Evolutionary conservation across 2,888 invertebrate genomes (phyloP), one percentile per base, ranked within the genome.

Genomic region (Ophonus ardosiacus): DNA sequence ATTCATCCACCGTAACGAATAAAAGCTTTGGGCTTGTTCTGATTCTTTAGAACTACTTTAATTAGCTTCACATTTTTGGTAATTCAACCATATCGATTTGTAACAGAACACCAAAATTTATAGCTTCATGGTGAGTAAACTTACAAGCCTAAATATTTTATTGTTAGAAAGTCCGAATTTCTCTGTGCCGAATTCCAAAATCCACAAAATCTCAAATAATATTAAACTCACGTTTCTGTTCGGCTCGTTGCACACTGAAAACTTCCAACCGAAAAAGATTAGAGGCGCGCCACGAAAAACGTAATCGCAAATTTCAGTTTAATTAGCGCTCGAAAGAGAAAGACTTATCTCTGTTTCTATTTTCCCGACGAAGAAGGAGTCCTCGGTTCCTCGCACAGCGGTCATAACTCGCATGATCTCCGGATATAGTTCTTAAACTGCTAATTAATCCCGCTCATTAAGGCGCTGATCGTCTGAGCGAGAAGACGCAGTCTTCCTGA

Each of bases 381-480:
- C n/a, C 13, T n/a, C 24, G 43, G 40, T 43, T 74, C 57, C 10
- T n/a, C 13, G 38, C 79, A 59, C 24, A 81, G 65, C 68, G 81
- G 81, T 81, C 81, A 81, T 81, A 81, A 81, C 81, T 81, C 81
- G 81, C 81, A 81, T 81, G 81, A 81, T 81, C 81, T 81, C 65
- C 56, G 87, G 88, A 87, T 87, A 87, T 88, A 87, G 88, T 88
- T 88, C 87, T 87, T 86, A 86, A 87, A 87, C 88, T 87, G 88
- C 86, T 88, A 88, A 88, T 88, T 88, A 88, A 88, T 88, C 88
- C 88, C 86, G 86, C 87, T 88, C 87, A 88, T 88, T 88, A 87
- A 87, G 86, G 86, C 86, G 86, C 85, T 84, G 82, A 71, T 82
- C 71, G 82, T 17, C 59, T 21, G 57, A 82, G 51, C 82, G 82